Evolutionary conservation across 2,888 invertebrate genomes (phyloP), one percentile per base, ranked within the genome.

Genomic region (Coleophora deauratella): DNA sequence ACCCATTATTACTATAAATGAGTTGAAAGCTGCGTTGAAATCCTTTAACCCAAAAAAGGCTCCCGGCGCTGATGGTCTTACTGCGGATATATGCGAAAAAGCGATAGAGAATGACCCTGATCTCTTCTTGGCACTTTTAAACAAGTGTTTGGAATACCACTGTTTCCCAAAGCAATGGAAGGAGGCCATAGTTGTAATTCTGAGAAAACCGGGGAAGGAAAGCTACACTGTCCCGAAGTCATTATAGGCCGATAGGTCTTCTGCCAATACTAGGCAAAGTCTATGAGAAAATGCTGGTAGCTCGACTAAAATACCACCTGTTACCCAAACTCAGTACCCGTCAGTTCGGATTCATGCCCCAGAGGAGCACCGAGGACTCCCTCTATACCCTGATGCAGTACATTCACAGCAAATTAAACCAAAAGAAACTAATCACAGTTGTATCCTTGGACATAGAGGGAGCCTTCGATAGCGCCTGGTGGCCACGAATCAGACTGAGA

Each of bases 1-100:
- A 41, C 35, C 53, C 42, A 11, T 46, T 41, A 51, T 31, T 31
- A 31, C 49, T 0, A 9, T 3, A 2, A 14, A 10, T 2, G 50
- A 54, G 13, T 13, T 51, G 12, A 33, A 37, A 1, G n/a, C 4
- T 0, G 39, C 44, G 0, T 27, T 43, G 0, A 3, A 27, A 4
- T 15, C 27, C 8, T 40, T 48, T 1, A 42, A 48, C 21, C 49
- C 46, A 0, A 49, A 48, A 13, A 53, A 52, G 14, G 53, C 53
- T 0, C 54, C 53, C 0, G 54, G 52, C 6, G 33, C 36, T 1
- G 52, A 56, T 8, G 50, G 52, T 1, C 27, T 52, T 1, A 50
- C 50, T 0, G 42, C 54, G 0, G 52, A 54, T 12, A 55, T 57
- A 1, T 52, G 50, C 28, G 15, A 14, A 1, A 12, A 9, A 12